Base-by-base conservation (phyloP, 2,888 invertebrate species). In the Selenia dentaria region DNA sequence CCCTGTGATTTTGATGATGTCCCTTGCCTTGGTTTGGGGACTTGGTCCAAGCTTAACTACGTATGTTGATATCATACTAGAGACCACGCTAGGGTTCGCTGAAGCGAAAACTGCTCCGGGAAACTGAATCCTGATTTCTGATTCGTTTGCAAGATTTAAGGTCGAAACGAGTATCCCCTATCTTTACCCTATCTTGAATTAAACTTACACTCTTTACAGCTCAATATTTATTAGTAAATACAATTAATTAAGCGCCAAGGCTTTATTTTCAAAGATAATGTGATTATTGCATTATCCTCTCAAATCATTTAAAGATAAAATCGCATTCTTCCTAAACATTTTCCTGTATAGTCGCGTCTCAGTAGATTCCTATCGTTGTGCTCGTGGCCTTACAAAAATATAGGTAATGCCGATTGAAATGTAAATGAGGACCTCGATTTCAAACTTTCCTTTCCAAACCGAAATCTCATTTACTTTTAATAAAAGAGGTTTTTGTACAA, bases 361-460 rank as follows among this genome's bases (percentile, higher is more conserved):
- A 28, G 38, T 24, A 44, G 33, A 44, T 38, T 24, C 31, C 25
- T 29, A 35, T 16, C 39, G 22, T 46, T 46, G 40, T 46, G 49
- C 47, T 57, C 56, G 40, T 49, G 51, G 46, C 58, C 54, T 59
- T 72, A 70, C 67, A 54, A 66, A 74, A 75, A 66, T 77, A 77
- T 77, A 79, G 79, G 76, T 79, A 76, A 75, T 74, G 74, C 67
- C 82, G 79, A 88, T 89, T 86, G 88, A 88, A 81, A 86, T 86
- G 83, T 71, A 86, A 87, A 86, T 86, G 76, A 81, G 68, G 74
- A 73, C 74, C 64, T 75, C 75, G 73, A 74, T 83, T 80, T 69
- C 70, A 68, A 77, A 74, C 66, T 74, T 72, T 67, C 62, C 62
- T 67, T 67, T 59, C 54, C 57, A 54, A 64, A 54, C 59, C 62